Evolutionary conservation across 2,797 vertebrate genomes (phyloP).

Genomic region (Poecilia wingei): DNA sequence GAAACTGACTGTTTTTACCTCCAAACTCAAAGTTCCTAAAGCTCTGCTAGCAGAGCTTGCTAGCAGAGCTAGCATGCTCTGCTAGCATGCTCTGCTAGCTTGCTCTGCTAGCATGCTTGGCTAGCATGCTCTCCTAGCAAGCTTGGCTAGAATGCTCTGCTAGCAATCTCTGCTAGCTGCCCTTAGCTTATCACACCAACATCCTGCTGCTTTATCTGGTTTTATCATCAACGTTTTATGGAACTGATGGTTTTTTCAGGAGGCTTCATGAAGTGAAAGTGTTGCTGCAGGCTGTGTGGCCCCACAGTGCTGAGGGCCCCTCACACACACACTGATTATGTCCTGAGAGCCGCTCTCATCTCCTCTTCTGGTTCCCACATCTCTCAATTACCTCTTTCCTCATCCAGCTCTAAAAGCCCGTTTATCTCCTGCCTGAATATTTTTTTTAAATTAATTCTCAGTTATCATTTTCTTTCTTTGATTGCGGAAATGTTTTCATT

Average conservation of each 20-base stretch:
- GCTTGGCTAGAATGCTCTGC: neutral
- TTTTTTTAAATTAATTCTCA: neutral
- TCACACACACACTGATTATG: neutral
- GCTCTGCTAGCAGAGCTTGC: no score
- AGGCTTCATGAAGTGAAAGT: neutral
- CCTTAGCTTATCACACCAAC: neutral
- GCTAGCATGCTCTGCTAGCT: no score
- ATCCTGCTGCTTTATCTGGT: neutral
- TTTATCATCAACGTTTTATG: neutral
- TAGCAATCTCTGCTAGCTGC: neutral
- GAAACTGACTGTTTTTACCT: no score
- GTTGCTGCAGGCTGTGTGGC: neutral
- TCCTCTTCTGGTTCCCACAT: constrained; percentile 1
- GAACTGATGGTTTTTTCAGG: neutral
- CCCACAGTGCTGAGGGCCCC: neutral
- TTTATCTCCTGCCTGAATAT: neutral
- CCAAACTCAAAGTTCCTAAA: no score
- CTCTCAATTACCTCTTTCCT: constrained; percentile 1
- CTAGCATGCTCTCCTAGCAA: no score
- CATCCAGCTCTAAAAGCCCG: neutral
- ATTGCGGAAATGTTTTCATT: neutral
- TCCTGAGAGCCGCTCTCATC: neutral
- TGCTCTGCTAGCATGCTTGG: no score
- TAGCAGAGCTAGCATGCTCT: no score
- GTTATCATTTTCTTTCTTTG: neutral